Percentiles rank a stretch among this genome's conserved stretches.
Evolutionary conservation across 2,113 vertebrate species (phyloP).

Genomic region (Lagopus leucura): DNA sequence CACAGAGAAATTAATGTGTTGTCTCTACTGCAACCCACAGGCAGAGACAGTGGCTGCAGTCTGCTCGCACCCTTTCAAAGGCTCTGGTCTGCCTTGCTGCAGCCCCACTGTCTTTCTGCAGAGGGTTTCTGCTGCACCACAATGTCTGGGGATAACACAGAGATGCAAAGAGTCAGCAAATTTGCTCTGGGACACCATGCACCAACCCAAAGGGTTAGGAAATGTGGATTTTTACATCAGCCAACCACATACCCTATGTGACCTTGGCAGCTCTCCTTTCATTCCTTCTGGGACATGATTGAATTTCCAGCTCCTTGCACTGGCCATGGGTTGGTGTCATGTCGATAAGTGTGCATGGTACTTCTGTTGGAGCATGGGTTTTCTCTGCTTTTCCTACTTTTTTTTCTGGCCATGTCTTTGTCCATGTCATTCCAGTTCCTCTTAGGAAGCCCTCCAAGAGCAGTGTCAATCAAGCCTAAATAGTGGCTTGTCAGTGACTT

Average conservation of each 20-base stretch:
- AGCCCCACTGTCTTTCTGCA: not conserved
- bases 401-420: not conserved
- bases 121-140: not conserved
- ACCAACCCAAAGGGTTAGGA: not conserved
- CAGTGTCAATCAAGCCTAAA: not conserved
- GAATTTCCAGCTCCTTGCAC: not conserved
- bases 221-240: not conserved
- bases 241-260: not conserved
- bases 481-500: not conserved
- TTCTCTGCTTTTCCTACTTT: not conserved
- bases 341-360: not conserved
- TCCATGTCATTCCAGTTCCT: not conserved
- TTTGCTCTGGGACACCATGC: fast-evolving
- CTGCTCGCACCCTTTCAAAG: not conserved
- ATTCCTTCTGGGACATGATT: not conserved
- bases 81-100: not conserved
- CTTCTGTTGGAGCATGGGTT: not conserved
- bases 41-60: constrained; percentile 66
- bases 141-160: fast-evolving
- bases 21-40: constrained; percentile 70
- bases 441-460: not conserved
- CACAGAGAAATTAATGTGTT: constrained; percentile 43
- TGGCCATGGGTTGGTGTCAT: not conserved
- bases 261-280: not conserved
- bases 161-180: not conserved